Base-by-base conservation (phyloP, 2,888 invertebrate species). In the Chymomyza caudatula region DNA sequence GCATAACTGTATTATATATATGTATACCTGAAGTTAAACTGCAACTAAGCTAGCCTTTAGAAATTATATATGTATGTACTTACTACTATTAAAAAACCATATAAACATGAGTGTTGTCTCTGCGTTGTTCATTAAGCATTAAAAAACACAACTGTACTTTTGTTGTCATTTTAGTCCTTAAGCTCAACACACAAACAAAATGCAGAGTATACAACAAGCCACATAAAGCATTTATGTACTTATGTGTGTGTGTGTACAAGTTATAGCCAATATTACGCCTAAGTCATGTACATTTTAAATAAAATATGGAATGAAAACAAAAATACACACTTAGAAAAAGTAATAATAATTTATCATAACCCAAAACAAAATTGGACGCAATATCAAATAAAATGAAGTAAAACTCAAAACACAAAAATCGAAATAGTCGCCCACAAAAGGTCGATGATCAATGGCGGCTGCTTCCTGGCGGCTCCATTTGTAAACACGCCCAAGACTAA, bases 201-300 rank as follows among this genome's bases (percentile, higher is more conserved):
- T 37, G 29, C 29, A 11, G 1, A n/a, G n/a, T n/a, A n/a, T 11
- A 29, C n/a, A n/a, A n/a, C n/a, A n/a, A n/a, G n/a, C n/a, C n/a
- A 29, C 29, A 29, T 11, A 29, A 11, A 29, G 25, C 25, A 25
- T 25, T 25, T 29, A n/a, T n/a, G n/a, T n/a, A 29, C 5, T 11
- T 4, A 29, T 2, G 11, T 29, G 4, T 29, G 8, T 71, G 58
- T 71, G 56, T 61, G 71, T 64, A 60, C 29, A 37, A 37, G 29
- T 11, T 71, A 59, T 57, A 54, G 71, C 20, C 13, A 25, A 61
- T 61, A 65, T 55, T 63, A 51, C 51, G 60, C 52, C 69, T 73
- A 83, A 75, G 83, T 69, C 61, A 67, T 73, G 63, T 64, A 63
- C 73, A 71, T 78, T 76, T 82, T 76, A 66, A 84, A 80, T 74